phyloP scores from a whole-genome alignment of 1,140 invertebrate genomes.

The Trichomalopsis sarcophagae region DNA sequence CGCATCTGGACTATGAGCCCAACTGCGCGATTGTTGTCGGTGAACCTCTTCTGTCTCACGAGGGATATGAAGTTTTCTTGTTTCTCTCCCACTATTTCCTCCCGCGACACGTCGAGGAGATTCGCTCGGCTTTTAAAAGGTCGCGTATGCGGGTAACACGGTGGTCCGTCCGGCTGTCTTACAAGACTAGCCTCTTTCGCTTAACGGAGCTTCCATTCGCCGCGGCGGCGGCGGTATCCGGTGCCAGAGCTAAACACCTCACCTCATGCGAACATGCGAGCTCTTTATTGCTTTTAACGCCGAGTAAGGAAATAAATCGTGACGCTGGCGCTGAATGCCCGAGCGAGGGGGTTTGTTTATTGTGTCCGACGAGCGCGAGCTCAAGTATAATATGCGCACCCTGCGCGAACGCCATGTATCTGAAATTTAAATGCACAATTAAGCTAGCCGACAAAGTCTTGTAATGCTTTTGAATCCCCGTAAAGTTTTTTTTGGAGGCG shows the following conservation, averaged over 20 bases:
- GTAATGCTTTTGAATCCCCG: too few species aligned
- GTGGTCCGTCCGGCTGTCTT: neutral
- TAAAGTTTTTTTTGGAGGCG: neutral
- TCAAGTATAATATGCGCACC: neutral
- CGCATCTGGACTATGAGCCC: neutral
- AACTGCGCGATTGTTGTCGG: too few species aligned
- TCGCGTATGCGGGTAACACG: conserved; percentile 3
- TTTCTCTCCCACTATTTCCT: neutral
- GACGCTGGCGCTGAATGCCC: neutral
- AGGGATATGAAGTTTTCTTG: too few species aligned
- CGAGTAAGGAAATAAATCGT: neutral
- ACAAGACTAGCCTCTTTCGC: conserved; percentile 37
- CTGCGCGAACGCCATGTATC: neutral
- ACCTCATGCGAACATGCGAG: conserved; percentile 5
- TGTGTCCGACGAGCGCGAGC: neutral
- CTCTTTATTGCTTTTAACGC: conserved; percentile 1
- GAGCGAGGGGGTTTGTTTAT: too few species aligned
- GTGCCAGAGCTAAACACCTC: neutral
- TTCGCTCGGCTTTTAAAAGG: neutral
- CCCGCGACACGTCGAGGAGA: neutral
- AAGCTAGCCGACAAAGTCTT: neutral
- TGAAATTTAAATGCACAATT: conserved; percentile 1
- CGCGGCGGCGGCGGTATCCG: conserved; percentile 56
- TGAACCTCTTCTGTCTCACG: too few species aligned
- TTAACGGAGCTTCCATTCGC: conserved; percentile 15